Evolutionary conservation across 2,888 invertebrate genomes (phyloP).

Genomic region (Tyria jacobaeae): DNA sequence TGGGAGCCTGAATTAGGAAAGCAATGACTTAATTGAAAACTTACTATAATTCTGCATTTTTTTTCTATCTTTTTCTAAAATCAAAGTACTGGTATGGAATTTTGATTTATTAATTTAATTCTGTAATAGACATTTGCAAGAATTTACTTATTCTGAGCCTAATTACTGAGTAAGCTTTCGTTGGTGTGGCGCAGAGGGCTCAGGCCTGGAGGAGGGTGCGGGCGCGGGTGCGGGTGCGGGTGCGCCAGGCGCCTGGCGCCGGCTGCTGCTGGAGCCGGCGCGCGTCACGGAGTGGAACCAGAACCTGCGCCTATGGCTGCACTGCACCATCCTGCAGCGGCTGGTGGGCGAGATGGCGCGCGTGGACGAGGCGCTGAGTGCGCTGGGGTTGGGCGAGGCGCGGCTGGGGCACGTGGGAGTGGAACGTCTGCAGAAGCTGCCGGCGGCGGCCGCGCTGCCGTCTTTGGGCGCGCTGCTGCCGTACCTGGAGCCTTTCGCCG

Average conservation of each 20-base stretch:
- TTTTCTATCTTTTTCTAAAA: no score
- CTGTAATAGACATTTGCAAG: no score
- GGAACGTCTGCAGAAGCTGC: conserved; percentile 60
- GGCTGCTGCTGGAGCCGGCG: conserved; percentile 87
- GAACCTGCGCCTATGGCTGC: conserved; percentile 90
- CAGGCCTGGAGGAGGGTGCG: conserved; percentile 20
- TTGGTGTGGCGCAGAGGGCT: conserved; percentile 14
- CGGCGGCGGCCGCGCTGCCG: conserved; percentile 49
- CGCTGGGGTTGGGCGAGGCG: conserved; percentile 57
- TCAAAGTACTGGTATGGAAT: no score
- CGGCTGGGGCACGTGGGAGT: conserved; percentile 39
- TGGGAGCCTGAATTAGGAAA: no score
- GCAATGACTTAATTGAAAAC: no score
- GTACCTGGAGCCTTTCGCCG: conserved; percentile 50
- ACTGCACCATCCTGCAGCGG: conserved; percentile 92
- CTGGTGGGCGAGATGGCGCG: conserved; percentile 91
- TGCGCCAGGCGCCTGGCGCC: conserved; percentile 57
- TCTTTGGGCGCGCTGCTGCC: conserved; percentile 46
- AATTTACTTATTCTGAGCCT: no score
- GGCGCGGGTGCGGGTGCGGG: conserved; percentile 26
- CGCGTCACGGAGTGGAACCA: conserved; percentile 84
- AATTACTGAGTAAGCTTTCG: no score
- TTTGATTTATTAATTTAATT: no score
- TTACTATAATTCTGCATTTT: no score
- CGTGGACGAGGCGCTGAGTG: conserved; percentile 90